These are phyloP conservation scores for Pituophis catenifer DNA, from an alignment of 2,113 vertebrate species.

Conservation along the genomic window DNA sequence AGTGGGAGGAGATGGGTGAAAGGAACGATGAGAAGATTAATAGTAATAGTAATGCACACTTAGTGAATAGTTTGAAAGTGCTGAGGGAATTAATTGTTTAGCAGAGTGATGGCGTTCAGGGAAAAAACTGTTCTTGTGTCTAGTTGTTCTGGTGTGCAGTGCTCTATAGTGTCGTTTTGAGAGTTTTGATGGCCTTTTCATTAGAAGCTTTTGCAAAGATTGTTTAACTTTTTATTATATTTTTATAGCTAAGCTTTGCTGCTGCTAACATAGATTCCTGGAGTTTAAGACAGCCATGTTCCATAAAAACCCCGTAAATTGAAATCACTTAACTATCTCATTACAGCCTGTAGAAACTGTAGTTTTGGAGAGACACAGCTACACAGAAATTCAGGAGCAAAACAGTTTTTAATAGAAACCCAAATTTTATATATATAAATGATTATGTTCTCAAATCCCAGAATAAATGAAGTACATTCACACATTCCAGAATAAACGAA, in stretches of 20 bases:
- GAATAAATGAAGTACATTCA: not conserved
- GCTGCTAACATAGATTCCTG: constrained; percentile 15
- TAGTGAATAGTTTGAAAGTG: no score
- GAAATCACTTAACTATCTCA: constrained; percentile 47
- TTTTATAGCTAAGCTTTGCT: constrained; percentile 38
- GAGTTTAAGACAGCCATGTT: constrained; percentile 15
- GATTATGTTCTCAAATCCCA: constrained; percentile 13
- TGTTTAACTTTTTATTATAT: constrained; percentile 9
- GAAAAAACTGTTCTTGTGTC: no score
- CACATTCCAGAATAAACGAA: constrained; percentile 23
- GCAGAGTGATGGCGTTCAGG: no score
- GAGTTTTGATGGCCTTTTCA: constrained; percentile 19
- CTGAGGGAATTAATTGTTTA: no score
- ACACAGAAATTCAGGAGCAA: constrained; percentile 25
- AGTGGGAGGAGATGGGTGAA: no score
- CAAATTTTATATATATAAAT: constrained; percentile 25
- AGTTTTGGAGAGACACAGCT: constrained; percentile 28
- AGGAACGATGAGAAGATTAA: no score
- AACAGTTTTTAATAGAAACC: constrained; percentile 28
- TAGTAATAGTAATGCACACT: no score
- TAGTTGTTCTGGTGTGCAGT: no score
- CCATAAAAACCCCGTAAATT: constrained; percentile 27
- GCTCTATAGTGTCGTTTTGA: no score
- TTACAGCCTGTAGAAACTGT: constrained; percentile 13
- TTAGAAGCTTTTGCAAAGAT: constrained; percentile 32